Base-by-base conservation (phyloP, 2,113 vertebrate genomes). In the Thamnaconus septentrionalis region DNA sequence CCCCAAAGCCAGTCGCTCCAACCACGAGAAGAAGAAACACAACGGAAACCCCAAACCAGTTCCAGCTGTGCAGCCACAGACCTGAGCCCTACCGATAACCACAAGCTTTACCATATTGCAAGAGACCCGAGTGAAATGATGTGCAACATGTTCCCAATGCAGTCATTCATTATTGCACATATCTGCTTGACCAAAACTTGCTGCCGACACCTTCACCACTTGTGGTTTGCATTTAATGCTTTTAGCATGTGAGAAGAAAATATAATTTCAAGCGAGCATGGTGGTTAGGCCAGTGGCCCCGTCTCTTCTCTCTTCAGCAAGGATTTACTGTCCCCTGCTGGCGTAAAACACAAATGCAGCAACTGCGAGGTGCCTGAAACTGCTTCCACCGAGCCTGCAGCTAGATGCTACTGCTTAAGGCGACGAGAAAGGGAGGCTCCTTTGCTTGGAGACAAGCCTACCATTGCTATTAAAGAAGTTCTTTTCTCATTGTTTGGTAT, bases 21-120 rank as follows among this genome's bases (percentile, higher is more conserved):
- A 64, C 41, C 18, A 44, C 0, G 73, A 75, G 41, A 75, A 45
- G 54, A 87, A 55, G 61, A 73, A 78, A 47, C 75, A 76, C 45
- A 92, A 90, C 11, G 82, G 88, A 78, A 89, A 81, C 47, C 52
- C 84, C 18, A 66, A 57, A 46, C 76, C 83, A 4, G 59, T 68
- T 67, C 75, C 69, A 54, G 69, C 76, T 58, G 56, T 79, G 11
- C 75, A 45, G 44, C 7, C 5, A 3, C 44, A 6, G 44, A 3
- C 44, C 44, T 45, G 44, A 45, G 44, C 44, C 18, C 18, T 31
- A 31, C 2, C 18, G 18, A 31, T 31, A 31, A 31, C 18, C 18
- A 31, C 18, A 31, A 31, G 18, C 18, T 31, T 31, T 31, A 2
- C 18, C 18, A 1, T 31, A 31, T 31, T 31, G 18, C 18, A 31